Percentiles rank a stretch among this genome's conserved stretches.
Evolutionary conservation across 2,113 vertebrate genomes (phyloP).

Genomic region (Danionella cerebrum): DNA sequence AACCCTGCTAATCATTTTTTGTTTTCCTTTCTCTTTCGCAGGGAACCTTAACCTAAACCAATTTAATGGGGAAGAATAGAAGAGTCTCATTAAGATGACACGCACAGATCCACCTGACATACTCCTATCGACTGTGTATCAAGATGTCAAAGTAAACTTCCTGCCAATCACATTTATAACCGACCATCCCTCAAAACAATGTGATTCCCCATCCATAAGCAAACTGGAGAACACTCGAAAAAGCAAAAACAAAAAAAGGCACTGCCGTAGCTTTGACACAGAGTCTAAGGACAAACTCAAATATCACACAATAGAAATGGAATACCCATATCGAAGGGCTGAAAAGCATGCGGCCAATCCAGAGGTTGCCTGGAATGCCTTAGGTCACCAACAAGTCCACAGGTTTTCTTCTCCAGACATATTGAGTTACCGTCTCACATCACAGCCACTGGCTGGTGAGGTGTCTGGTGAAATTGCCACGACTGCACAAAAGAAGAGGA

Average conservation of each 20-base stretch:
- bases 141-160: conserved; percentile 80
- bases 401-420: conserved; percentile 68
- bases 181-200: conserved; percentile 68
- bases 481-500: conserved; percentile 70
- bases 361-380: conserved; percentile 61
- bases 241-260: conserved; percentile 81
- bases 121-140: conserved; percentile 87
- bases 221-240: conserved; percentile 65
- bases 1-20: background rate
- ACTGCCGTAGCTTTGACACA: conserved; percentile 84
- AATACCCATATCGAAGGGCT: conserved; percentile 59
- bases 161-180: conserved; percentile 60
- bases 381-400: conserved; percentile 63
- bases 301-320: conserved; percentile 64
- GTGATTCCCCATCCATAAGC: conserved; percentile 71
- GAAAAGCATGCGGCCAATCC: conserved; percentile 60
- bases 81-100: conserved; percentile 91
- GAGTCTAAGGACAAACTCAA: conserved; percentile 72
- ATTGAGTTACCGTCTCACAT: conserved; percentile 54
- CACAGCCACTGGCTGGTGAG: conserved; percentile 53
- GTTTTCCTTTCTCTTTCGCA: conserved; percentile 40
- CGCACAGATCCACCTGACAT: conserved; percentile 92
- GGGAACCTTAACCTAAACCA: conserved; percentile 63
- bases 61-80: conserved; percentile 72
- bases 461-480: conserved; percentile 51